Conservation (phyloP, 2,888 invertebrate genomes). For the Microchrysa polita region DNA sequence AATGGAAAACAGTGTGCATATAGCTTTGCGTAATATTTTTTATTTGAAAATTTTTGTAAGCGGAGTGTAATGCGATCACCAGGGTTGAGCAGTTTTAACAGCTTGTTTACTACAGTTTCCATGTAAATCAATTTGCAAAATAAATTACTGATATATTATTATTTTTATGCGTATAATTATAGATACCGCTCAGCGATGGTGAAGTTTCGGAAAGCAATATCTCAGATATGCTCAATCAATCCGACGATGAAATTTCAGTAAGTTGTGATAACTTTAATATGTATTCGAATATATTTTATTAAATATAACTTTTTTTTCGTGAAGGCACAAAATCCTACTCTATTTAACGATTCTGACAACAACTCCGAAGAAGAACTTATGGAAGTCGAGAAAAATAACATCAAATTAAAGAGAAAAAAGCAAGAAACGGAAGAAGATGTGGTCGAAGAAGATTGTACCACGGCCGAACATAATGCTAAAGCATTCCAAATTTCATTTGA, state of each 20-base stretch:
- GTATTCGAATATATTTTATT: too few relatives aligned
- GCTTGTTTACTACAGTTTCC: too few relatives aligned
- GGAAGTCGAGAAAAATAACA: conserved; percentile 81
- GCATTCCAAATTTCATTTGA: conserved; percentile 83
- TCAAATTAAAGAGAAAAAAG: conserved; percentile 76
- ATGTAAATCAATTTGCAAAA: too few relatives aligned
- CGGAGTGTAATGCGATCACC: too few relatives aligned
- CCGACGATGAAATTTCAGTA: conserved; percentile 29
- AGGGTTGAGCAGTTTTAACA: too few relatives aligned
- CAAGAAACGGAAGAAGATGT: conserved; percentile 65
- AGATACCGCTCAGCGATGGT: not conserved
- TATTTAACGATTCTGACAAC: conserved; percentile 56
- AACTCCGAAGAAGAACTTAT: conserved; percentile 76
- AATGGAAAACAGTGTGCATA: too few relatives aligned
- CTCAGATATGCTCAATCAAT: not conserved
- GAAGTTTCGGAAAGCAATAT: not conserved
- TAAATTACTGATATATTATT: not conserved
- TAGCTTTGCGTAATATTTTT: too few relatives aligned
- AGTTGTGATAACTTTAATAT: too few relatives aligned
- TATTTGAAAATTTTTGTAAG: too few relatives aligned
- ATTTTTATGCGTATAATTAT: not conserved
- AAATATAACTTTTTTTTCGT: too few relatives aligned
- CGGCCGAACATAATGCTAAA: conserved; percentile 79
- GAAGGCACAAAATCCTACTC: not conserved
- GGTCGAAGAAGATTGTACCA: conserved; percentile 82